Evolutionary conservation across 2,113 vertebrate genomes (phyloP), one percentile per base, ranked within the genome.

Genomic region (Brachionichthys hirsutus): DNA sequence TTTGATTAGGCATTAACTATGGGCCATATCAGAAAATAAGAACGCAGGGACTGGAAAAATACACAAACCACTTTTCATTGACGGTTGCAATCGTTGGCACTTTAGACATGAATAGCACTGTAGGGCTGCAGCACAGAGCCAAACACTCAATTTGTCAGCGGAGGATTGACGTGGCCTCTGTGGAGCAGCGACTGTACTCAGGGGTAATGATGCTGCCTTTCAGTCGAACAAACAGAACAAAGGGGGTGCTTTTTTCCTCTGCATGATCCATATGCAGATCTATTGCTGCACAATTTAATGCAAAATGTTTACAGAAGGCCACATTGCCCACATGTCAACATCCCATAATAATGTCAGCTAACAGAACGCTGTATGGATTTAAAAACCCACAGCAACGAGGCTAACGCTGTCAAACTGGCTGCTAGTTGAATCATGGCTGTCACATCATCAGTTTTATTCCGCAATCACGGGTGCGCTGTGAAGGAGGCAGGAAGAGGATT

Each of bases 81-180:
- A 64, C 67, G 63, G 53, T 78, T 71, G 52, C 63, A 79, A 73
- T 76, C 40, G 68, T 63, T 77, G 48, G 54, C 70, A 73, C 44
- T 78, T 70, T 73, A 70, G 55, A 77, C 79, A 78, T 73, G 74
- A 82, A 82, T 70, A 74, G 78, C 79, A 30, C 75, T 54, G 62
- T 66, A 67, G 43, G 77, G 51, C 54, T 48, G 55, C 71, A 41
- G 59, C 65, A 54, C 65, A 82, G 82, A 80, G 73, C 35, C 36
- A 75, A 84, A 76, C 70, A 74, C 57, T 84, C 54, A 71, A 54
- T 70, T 69, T 78, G 71, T 54, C 77, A 81, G 76, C 57, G 54
- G 77, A 54, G 48, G 66, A 16, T 75, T 70, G 63, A 70, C 57
- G 60, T 44, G 48, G 46, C 55, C n/a, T 1, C 34, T 53, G 44